These are phyloP conservation scores for Cliona cf. orientalis DNA, from an alignment of 37 sponge, comb jelly and placozoan species.

Conservation along the genomic window DNA sequence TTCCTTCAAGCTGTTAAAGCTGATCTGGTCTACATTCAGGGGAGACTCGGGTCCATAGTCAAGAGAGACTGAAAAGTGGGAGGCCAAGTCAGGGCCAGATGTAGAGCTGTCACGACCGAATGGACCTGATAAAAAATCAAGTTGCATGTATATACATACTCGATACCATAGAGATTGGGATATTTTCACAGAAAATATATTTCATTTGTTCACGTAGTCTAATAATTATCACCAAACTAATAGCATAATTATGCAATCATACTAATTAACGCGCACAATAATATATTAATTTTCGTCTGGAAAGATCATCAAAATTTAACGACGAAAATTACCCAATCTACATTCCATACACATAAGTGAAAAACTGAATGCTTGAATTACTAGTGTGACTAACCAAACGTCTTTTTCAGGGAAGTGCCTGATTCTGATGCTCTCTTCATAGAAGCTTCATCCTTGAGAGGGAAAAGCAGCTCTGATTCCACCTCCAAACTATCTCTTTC, in stretches of 20 bases:
- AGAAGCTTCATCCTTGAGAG: constrained; percentile 25
- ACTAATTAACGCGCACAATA: too few species aligned
- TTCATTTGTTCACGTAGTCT: too few species aligned
- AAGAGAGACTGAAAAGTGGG: constrained; percentile 39
- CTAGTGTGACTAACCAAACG: too few species aligned
- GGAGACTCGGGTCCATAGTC: constrained; percentile 52
- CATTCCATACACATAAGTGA: too few species aligned
- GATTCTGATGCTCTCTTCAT: constrained; percentile 17
- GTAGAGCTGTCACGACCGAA: constrained; percentile 32
- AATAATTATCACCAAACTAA: not conserved
- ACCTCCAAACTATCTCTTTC: not conserved
- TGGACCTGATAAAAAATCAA: constrained; percentile 4
- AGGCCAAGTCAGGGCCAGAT: constrained; percentile 3
- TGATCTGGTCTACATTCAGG: constrained; percentile 36
- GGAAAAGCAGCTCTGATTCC: constrained; percentile 18
- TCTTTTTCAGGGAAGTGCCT: too few species aligned
- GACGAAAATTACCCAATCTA: too few species aligned
- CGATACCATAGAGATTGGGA: not conserved
- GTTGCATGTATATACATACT: not conserved
- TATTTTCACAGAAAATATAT: not conserved
- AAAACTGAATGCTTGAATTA: too few species aligned
- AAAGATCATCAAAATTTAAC: too few species aligned
- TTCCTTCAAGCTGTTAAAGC: constrained; percentile 39
- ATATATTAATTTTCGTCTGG: too few species aligned
- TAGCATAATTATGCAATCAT: too few species aligned